Percentiles rank a stretch among this genome's conserved stretches.
phyloP scores from a whole-genome alignment of 2,888 invertebrate species.

The Tridacna crocea region DNA sequence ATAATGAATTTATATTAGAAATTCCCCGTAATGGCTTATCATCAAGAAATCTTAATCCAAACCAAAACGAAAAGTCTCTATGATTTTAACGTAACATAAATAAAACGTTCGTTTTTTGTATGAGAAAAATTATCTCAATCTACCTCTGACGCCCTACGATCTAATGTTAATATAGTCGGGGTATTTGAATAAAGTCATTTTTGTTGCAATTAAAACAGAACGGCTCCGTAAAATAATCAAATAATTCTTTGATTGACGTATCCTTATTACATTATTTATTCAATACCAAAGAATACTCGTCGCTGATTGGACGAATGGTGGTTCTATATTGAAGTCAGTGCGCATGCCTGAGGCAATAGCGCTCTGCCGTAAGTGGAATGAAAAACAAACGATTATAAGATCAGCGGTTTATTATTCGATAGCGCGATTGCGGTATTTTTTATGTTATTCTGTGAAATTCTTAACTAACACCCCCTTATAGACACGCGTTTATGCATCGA shows the following conservation, averaged over 20 bases:
- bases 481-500: neutral
- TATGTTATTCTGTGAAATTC: slow-evolving; percentile 22
- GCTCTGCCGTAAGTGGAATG: slow-evolving; percentile 20
- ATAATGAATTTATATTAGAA: neutral
- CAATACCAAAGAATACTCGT: slow-evolving; percentile 13
- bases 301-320: slow-evolving; percentile 9
- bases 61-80: slow-evolving; percentile 11
- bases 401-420: slow-evolving; percentile 14
- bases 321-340: neutral
- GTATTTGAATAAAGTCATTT: slow-evolving; percentile 16
- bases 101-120: slow-evolving; percentile 10
- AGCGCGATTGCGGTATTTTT: slow-evolving; percentile 13
- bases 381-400: slow-evolving; percentile 28
- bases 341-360: slow-evolving; percentile 11
- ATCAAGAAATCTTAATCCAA: slow-evolving; percentile 12
- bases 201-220: slow-evolving; percentile 26
- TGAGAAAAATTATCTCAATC: slow-evolving; percentile 9
- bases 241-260: slow-evolving; percentile 28
- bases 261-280: slow-evolving; percentile 30
- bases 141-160: neutral
- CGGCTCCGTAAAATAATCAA: slow-evolving; percentile 21
- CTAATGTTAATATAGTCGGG: slow-evolving; percentile 19
- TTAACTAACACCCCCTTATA: slow-evolving; percentile 10
- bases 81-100: slow-evolving; percentile 22
- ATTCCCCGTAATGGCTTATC: slow-evolving; percentile 3